Evolutionary conservation across 2,797 vertebrate genomes (phyloP).

Genomic region (Muscicapa comitata): DNA sequence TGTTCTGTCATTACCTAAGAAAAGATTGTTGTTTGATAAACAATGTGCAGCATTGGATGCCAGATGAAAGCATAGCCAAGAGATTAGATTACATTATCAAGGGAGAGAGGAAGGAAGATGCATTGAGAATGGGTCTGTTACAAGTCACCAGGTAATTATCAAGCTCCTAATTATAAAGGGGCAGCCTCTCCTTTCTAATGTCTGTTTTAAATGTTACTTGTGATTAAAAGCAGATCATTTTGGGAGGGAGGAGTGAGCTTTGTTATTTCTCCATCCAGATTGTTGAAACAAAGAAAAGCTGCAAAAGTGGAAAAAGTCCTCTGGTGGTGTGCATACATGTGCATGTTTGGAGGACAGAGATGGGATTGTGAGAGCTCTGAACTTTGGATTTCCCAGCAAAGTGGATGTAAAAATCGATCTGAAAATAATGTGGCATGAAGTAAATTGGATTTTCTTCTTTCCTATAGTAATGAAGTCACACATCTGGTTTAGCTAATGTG

Average conservation of each 20-base stretch:
- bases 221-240: constrained; percentile 66
- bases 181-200: constrained; percentile 59
- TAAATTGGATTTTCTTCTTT: background rate
- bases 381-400: background rate
- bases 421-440: background rate
- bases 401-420: background rate
- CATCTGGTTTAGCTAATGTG: background rate
- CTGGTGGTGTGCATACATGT: background rate
- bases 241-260: background rate
- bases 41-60: constrained; percentile 57
- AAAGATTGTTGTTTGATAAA: constrained; percentile 72
- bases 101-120: constrained; percentile 63
- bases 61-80: constrained; percentile 70
- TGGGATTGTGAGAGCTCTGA: background rate
- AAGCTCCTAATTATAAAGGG: constrained; percentile 68
- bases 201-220: constrained; percentile 53
- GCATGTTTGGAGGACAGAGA: background rate
- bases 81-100: constrained; percentile 73
- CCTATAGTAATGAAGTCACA: background rate
- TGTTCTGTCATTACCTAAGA: constrained; percentile 67
- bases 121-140: constrained; percentile 39
- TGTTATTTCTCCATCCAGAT: constrained; percentile 29
- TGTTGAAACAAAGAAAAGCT: constrained; percentile 23
- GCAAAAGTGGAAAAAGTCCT: background rate
- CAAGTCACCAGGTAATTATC: constrained; percentile 72